Evolutionary conservation across 53 echinoderm and acorn worm species (phyloP).

Genomic region (Echinometra lucunter): DNA sequence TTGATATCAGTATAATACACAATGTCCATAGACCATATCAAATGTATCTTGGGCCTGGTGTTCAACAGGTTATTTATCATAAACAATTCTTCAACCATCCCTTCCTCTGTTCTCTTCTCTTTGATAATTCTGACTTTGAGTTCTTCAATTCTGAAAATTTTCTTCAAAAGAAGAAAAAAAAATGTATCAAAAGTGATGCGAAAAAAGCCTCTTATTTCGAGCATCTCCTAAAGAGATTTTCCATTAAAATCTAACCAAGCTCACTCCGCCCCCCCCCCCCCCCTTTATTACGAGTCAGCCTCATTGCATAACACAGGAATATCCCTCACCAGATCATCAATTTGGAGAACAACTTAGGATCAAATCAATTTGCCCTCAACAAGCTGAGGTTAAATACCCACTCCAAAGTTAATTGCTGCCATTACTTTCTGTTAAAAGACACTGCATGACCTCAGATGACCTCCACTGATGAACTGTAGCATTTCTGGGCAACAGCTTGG

Average conservation of each 20-base stretch:
- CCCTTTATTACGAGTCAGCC: not conserved
- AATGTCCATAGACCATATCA: too few relatives aligned
- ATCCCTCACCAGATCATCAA: not conserved
- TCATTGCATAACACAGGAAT: not conserved
- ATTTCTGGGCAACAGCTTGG: not conserved
- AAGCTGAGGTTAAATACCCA: slow-evolving; percentile 17
- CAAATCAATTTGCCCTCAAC: slow-evolving; percentile 50
- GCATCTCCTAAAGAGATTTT: too few relatives aligned
- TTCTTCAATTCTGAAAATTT: not conserved
- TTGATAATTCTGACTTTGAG: not conserved
- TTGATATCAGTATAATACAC: too few relatives aligned
- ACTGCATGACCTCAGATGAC: not conserved
- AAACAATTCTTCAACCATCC: too few relatives aligned
- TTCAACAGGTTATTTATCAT: too few relatives aligned
- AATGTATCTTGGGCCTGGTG: too few relatives aligned
- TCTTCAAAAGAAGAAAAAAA: too few relatives aligned
- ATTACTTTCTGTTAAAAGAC: not conserved
- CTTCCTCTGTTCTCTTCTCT: not conserved
- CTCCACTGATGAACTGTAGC: slow-evolving; percentile 8
- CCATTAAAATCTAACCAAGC: not conserved
- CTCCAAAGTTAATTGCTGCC: slow-evolving; percentile 31
- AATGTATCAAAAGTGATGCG: too few relatives aligned
- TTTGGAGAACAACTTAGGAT: slow-evolving; percentile 1
- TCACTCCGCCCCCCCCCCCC: too few relatives aligned
- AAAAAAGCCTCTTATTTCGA: not conserved